phyloP scores from a whole-genome alignment of 2,888 invertebrate genomes.

The Cephus sareptanus region DNA sequence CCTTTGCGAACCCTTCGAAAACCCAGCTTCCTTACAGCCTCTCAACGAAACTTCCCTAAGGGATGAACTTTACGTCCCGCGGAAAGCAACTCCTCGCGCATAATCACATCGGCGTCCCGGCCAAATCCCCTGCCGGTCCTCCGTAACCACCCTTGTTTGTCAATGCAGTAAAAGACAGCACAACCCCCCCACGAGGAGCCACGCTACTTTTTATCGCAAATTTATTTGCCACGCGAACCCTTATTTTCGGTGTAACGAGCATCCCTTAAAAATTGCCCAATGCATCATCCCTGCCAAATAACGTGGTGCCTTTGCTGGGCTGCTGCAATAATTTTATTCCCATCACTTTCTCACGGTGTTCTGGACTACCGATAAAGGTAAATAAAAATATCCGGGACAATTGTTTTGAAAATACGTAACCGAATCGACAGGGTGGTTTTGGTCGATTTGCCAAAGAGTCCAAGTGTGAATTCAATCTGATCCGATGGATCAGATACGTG shows the following conservation, averaged over 20 bases:
- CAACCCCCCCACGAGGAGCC: background rate
- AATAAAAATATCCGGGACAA: background rate
- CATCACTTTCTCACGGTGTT: too few species aligned
- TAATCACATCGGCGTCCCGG: background rate
- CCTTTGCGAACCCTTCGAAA: background rate
- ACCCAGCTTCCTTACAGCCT: background rate
- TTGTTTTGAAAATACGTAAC: background rate
- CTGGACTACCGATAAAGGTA: too few species aligned
- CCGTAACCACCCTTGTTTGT: background rate
- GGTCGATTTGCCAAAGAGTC: background rate
- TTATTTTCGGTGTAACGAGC: background rate
- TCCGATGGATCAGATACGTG: too few species aligned
- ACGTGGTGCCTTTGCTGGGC: too few species aligned
- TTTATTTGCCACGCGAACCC: background rate
- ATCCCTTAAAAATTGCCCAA: too few species aligned
- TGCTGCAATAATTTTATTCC: too few species aligned
- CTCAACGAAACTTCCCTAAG: slow-evolving; percentile 30
- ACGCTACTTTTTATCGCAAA: background rate
- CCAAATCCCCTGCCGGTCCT: background rate
- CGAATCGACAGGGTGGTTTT: background rate
- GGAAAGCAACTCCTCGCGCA: background rate
- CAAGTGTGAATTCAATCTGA: background rate
- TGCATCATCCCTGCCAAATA: too few species aligned
- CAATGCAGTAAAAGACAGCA: background rate
- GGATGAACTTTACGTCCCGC: slow-evolving; percentile 31